Evolutionary conservation across 2,888 invertebrate species (phyloP).

Genomic region (Pantelozetes paolii): DNA sequence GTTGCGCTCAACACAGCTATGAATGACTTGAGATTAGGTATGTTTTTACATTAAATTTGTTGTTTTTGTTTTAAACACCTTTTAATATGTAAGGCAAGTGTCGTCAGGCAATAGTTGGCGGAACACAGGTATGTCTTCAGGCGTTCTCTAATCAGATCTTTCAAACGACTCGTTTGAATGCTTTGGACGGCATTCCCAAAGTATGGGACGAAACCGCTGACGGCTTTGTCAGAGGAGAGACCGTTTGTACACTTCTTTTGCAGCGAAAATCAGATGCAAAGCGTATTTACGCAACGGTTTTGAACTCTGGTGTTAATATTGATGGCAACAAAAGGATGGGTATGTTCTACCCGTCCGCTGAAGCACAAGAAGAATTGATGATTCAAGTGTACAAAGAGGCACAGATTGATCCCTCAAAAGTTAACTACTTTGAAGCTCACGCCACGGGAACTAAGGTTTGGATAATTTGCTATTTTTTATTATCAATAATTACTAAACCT

Average conservation of each 20-base stretch:
- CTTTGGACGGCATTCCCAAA: constrained; percentile 82
- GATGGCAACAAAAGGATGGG: constrained; percentile 82
- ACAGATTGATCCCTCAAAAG: constrained; percentile 71
- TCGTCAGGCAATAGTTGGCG: constrained; percentile 76
- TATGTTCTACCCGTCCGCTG: constrained; percentile 58
- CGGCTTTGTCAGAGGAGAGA: constrained; percentile 84
- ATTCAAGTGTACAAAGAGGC: constrained; percentile 77
- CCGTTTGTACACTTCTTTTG: constrained; percentile 65
- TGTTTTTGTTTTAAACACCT: not conserved
- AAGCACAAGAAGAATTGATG: constrained; percentile 63
- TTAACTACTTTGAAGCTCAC: constrained; percentile 91
- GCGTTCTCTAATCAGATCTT: constrained; percentile 69
- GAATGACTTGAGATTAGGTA: constrained; percentile 75
- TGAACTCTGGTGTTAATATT: constrained; percentile 83
- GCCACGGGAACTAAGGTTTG: constrained; percentile 75
- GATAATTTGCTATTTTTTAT: constrained; percentile 9
- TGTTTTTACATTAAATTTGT: not conserved
- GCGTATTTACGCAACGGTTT: constrained; percentile 76
- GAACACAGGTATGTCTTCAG: constrained; percentile 55
- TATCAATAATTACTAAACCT: too few relatives aligned
- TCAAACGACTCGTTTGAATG: constrained; percentile 81
- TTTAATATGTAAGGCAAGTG: constrained; percentile 59
- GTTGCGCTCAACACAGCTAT: constrained; percentile 49
- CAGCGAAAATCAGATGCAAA: constrained; percentile 69
- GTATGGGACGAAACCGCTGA: constrained; percentile 87